A percentile compares a stretch with the other conserved stretches of the same genome.
These are phyloP conservation scores for Neotragus moschatus DNA, from an alignment of 2,113 vertebrate genomes.

Conservation along the genomic window DNA sequence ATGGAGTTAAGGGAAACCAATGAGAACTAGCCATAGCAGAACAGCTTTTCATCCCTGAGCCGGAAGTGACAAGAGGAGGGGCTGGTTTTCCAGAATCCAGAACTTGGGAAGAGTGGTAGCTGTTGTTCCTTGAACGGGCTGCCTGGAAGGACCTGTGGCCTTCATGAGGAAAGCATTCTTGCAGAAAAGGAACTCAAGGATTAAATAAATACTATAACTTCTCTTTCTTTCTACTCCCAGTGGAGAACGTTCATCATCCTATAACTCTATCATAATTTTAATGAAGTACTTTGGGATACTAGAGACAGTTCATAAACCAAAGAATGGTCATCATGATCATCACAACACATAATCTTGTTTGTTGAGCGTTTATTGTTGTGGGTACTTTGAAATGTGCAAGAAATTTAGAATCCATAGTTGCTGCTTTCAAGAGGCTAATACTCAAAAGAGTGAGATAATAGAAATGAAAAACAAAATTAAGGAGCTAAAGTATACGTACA, in stretches of 20 bases:
- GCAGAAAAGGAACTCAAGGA: neutral
- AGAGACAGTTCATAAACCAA: neutral
- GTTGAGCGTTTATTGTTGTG: neutral
- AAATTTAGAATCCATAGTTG: neutral
- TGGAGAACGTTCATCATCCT: neutral
- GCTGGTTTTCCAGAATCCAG: neutral
- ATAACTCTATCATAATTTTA: neutral
- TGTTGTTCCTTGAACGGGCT: neutral
- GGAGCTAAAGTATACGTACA: neutral
- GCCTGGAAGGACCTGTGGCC: neutral
- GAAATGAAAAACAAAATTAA: neutral
- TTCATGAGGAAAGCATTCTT: neutral
- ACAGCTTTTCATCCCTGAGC: neutral
- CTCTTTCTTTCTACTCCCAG: neutral
- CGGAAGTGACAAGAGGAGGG: neutral
- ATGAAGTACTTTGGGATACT: neutral
- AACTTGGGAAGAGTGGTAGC: neutral
- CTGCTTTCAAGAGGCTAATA: neutral
- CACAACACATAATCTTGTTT: neutral
- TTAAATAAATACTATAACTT: neutral
- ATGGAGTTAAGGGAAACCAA: neutral
- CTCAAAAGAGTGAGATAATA: neutral
- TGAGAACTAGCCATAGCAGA: neutral
- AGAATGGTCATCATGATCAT: neutral
- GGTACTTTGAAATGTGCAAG: constrained; percentile 10